Evolutionary conservation across 2,113 vertebrate species (phyloP).

Genomic region (Pseudorhombus dupliciocellatus): DNA sequence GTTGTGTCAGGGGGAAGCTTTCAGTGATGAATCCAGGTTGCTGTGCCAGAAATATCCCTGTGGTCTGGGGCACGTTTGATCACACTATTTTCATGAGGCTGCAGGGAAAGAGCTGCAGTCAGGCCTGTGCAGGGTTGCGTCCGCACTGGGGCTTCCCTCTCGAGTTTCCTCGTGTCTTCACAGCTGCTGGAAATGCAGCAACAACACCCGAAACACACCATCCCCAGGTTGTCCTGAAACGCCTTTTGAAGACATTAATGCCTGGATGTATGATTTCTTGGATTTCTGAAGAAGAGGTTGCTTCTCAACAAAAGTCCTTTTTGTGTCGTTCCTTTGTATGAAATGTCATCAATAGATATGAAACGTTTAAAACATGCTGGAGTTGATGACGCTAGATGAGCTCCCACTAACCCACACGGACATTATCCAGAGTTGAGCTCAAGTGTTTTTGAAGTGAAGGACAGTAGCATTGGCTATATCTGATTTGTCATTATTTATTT

Average conservation of each 20-base stretch:
- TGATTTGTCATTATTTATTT: conserved; percentile 15
- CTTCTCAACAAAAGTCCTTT: too few species aligned
- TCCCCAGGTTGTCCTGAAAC: conserved; percentile 9
- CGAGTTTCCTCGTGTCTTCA: conserved; percentile 26
- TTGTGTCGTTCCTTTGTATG: too few species aligned
- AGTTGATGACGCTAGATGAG: too few species aligned
- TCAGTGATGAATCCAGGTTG: conserved; percentile 68
- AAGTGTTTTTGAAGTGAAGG: conserved; percentile 24
- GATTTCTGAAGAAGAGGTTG: too few species aligned
- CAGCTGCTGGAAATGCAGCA: conserved; percentile 21
- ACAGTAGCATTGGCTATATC: conserved; percentile 33
- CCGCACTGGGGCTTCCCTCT: conserved; percentile 39
- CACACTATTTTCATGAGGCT: conserved; percentile 61
- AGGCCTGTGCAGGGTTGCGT: conserved; percentile 35
- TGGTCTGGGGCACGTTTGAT: conserved; percentile 69
- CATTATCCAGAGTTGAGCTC: too few species aligned
- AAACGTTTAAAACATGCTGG: too few species aligned
- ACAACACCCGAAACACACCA: neutral
- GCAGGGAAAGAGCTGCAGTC: conserved; percentile 39
- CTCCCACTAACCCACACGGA: too few species aligned
- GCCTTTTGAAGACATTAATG: neutral
- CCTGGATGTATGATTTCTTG: too few species aligned
- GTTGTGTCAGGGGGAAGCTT: conserved; percentile 65
- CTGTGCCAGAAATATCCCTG: conserved; percentile 76
- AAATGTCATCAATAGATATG: too few species aligned